phyloP scores from a whole-genome alignment of 2,797 vertebrate species.

The Lepus oiostolus region DNA sequence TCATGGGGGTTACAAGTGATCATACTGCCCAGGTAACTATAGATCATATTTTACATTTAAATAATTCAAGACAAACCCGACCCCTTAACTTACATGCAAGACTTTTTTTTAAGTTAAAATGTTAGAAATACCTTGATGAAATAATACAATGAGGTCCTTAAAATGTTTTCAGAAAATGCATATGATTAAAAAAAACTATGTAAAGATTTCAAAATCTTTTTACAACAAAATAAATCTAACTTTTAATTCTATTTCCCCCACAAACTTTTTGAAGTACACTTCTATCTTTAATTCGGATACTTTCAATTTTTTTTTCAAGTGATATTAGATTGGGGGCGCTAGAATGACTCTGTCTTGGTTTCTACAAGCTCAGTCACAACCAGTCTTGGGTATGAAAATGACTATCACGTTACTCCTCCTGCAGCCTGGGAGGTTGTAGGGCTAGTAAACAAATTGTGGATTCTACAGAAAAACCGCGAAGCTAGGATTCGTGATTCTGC shows the following conservation, averaged over 20 bases:
- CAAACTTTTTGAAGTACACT: too few relatives aligned
- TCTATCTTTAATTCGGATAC: neutral
- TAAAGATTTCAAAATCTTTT: too few relatives aligned
- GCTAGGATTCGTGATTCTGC: neutral
- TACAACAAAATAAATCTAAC: too few relatives aligned
- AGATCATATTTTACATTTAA: slow-evolving; percentile 32
- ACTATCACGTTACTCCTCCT: neutral
- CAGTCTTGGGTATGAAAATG: neutral
- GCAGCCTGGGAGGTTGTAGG: neutral
- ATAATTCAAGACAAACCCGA: neutral
- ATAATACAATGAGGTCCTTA: neutral
- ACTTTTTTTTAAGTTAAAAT: slow-evolving; percentile 6
- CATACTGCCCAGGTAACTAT: neutral
- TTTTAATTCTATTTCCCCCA: too few relatives aligned
- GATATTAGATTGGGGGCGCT: neutral
- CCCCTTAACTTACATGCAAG: neutral
- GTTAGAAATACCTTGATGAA: slow-evolving; percentile 31
- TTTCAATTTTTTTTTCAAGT: neutral
- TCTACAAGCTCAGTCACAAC: neutral
- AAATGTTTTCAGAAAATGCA: too few relatives aligned
- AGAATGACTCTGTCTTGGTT: slow-evolving; percentile 18
- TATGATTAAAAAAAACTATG: too few relatives aligned
- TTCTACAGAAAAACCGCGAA: neutral
- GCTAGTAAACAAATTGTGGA: neutral
- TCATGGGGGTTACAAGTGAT: neutral